A percentile compares a stretch with the other conserved stretches of the same genome.
phyloP scores from a whole-genome alignment of 1,140 invertebrate species.

The Drosophila kanapiae region DNA sequence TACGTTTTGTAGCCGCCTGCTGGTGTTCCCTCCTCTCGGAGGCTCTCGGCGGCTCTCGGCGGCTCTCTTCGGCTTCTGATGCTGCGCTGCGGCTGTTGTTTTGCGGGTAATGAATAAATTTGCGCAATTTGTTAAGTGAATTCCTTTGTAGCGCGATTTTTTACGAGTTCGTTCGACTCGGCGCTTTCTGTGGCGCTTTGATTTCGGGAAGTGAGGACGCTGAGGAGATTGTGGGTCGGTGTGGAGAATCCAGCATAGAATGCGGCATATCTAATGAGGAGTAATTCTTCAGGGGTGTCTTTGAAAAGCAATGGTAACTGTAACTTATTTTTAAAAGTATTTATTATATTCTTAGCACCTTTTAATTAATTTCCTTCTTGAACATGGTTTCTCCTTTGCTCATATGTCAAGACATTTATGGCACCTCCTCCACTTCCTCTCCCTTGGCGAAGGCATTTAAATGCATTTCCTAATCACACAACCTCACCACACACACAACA shows the following conservation, averaged over 20 bases:
- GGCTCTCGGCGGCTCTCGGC: neutral
- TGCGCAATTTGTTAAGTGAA: slow-evolving; percentile 84
- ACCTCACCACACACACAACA: slow-evolving; percentile 26
- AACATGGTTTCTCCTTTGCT: slow-evolving; percentile 10
- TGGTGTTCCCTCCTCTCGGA: slow-evolving; percentile 10
- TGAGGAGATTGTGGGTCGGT: neutral
- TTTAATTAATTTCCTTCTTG: slow-evolving; percentile 12
- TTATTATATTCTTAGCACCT: neutral
- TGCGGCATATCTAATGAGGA: slow-evolving; percentile 45
- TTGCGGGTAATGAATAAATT: slow-evolving; percentile 83
- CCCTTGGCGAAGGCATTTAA: slow-evolving; percentile 29
- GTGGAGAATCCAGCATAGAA: slow-evolving; percentile 50
- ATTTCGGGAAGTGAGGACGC: slow-evolving; percentile 9
- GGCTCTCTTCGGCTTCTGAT: neutral
- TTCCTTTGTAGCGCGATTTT: slow-evolving; percentile 83
- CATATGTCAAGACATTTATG: slow-evolving; percentile 37
- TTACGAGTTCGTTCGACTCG: slow-evolving; percentile 67
- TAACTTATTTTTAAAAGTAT: neutral
- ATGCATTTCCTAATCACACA: slow-evolving; percentile 59
- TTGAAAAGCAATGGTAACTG: neutral
- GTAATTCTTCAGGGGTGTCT: neutral
- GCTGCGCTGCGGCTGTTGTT: slow-evolving; percentile 55
- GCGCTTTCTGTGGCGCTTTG: slow-evolving; percentile 55
- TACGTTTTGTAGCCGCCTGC: slow-evolving; percentile 72
- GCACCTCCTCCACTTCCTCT: slow-evolving; percentile 27